Percentiles rank a stretch among this genome's conserved stretches.
phyloP scores from a whole-genome alignment of 2,113 vertebrate genomes.

The Nanorana parkeri region DNA sequence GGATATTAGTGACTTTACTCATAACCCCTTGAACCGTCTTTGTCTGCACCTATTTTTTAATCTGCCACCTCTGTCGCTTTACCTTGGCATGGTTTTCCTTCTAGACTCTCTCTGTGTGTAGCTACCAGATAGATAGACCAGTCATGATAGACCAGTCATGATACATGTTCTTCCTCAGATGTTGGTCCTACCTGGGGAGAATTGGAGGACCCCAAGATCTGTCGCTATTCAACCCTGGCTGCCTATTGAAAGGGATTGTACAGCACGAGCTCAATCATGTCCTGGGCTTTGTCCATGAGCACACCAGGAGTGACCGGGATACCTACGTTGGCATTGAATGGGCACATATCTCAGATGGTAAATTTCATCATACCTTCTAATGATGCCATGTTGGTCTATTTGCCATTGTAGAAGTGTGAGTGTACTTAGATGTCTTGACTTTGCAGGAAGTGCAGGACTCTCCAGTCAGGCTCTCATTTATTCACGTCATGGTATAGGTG shows the following conservation, averaged over 20 bases:
- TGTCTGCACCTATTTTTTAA: not conserved
- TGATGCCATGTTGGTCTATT: no score
- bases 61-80: not conserved
- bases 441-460: no score
- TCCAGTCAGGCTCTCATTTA: no score
- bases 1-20: no score
- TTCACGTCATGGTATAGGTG: no score
- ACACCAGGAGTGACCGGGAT: constrained; percentile 74
- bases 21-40: no score
- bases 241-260: constrained; percentile 69
- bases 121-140: not conserved
- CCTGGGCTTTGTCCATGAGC: constrained; percentile 76
- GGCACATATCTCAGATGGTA: not conserved
- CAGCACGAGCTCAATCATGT: constrained; percentile 77
- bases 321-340: constrained; percentile 63
- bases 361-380: not conserved
- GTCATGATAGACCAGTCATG: constrained; percentile 12
- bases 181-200: constrained; percentile 73
- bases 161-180: constrained; percentile 61
- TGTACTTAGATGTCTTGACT: no score
- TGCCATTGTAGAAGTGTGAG: no score
- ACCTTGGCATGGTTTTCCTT: not conserved
- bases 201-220: constrained; percentile 64
- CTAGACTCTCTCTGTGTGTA: constrained; percentile 6
- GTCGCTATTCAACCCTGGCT: constrained; percentile 66